Percentiles rank a stretch among this genome's conserved stretches.
Conservation (phyloP, 2,797 vertebrate genomes). For the Threskiornis aethiopicus region DNA sequence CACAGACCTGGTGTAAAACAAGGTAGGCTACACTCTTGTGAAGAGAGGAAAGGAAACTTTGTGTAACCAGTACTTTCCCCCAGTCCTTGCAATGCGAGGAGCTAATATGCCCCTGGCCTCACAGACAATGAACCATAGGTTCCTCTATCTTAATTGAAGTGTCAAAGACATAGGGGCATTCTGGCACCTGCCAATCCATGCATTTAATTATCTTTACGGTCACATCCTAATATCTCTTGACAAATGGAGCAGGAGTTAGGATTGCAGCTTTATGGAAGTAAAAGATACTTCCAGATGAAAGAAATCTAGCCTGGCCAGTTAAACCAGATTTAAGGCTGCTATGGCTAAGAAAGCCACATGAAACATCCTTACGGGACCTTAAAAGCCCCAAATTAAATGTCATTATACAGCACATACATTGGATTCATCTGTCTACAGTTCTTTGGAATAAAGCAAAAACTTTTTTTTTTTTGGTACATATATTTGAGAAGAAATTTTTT, state of each 20-base stretch:
- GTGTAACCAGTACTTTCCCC: not conserved
- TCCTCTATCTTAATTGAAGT: not conserved
- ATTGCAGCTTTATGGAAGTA: not conserved
- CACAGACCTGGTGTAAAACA: not conserved
- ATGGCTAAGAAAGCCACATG: constrained; percentile 31
- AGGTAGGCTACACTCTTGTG: not conserved
- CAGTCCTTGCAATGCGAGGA: not conserved
- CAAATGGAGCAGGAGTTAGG: not conserved
- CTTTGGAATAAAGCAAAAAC: not conserved
- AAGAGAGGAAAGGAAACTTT: not conserved
- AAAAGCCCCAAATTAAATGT: constrained; percentile 1
- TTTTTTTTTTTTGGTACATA: not conserved
- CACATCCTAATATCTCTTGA: not conserved
- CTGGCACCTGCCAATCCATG: not conserved
- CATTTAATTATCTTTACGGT: not conserved
- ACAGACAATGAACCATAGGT: not conserved
- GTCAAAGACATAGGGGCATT: not conserved
- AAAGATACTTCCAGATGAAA: not conserved
- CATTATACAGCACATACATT: not conserved
- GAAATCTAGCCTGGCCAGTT: not conserved
- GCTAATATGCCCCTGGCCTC: too few relatives aligned
- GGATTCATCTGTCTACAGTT: not conserved
- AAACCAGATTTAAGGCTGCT: not conserved
- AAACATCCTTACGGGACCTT: not conserved
- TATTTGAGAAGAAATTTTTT: not conserved